Evolutionary conservation across 2,888 invertebrate species (phyloP).

Genomic region (Tridacna crocea): DNA sequence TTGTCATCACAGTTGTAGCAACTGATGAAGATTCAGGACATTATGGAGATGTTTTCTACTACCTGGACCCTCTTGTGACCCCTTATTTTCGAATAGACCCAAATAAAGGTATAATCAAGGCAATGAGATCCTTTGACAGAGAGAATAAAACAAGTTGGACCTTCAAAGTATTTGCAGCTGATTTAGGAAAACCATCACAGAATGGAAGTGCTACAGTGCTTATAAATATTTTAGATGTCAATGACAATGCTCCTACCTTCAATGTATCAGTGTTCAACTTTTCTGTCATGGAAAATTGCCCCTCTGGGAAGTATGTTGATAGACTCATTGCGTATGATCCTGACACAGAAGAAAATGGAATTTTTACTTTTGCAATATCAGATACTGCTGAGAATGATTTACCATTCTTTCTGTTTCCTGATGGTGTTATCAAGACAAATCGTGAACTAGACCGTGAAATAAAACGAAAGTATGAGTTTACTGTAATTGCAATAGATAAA

Average conservation of each 20-base stretch:
- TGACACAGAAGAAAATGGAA: constrained; percentile 71
- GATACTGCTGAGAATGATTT: constrained; percentile 68
- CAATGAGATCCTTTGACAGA: constrained; percentile 70
- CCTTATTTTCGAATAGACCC: constrained; percentile 60
- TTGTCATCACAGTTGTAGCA: constrained; percentile 93
- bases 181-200: constrained; percentile 68
- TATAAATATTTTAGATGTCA: constrained; percentile 70
- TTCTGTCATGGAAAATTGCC: constrained; percentile 68
- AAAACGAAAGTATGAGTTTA: constrained; percentile 59
- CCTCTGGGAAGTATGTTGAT: constrained; percentile 65
- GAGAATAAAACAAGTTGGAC: constrained; percentile 58
- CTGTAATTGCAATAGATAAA: constrained; percentile 64
- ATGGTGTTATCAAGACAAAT: constrained; percentile 66
- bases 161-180: constrained; percentile 73
- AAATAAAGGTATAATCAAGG: constrained; percentile 68
- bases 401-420: constrained; percentile 63
- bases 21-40: constrained; percentile 87
- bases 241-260: constrained; percentile 76
- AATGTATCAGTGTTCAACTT: constrained; percentile 69
- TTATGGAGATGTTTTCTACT: constrained; percentile 71
- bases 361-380: constrained; percentile 55
- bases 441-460: constrained; percentile 63
- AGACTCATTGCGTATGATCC: constrained; percentile 70
- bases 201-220: constrained; percentile 70
- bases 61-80: constrained; percentile 88